Percentiles rank a stretch among this genome's conserved stretches.
These are phyloP conservation scores for Aphodius sticticus DNA, from an alignment of 2,888 invertebrate species.

Conservation along the genomic window DNA sequence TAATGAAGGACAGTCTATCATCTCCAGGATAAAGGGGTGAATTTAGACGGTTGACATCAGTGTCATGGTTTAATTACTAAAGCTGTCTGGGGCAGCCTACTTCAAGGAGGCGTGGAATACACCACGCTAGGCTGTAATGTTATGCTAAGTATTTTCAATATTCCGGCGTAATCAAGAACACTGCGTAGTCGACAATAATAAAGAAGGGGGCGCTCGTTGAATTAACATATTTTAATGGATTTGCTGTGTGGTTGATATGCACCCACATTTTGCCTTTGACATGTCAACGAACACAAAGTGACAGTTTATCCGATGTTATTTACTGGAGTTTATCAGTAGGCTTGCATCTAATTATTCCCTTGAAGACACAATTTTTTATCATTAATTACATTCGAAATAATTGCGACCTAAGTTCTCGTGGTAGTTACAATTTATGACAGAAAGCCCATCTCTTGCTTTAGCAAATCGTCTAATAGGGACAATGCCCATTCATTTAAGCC, in stretches of 20 bases:
- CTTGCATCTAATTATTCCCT: neutral
- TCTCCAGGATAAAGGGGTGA: neutral
- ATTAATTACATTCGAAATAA: too few species aligned
- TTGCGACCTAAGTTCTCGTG: too few species aligned
- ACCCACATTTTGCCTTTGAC: neutral
- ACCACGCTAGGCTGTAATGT: neutral
- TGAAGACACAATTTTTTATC: neutral
- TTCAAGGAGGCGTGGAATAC: neutral
- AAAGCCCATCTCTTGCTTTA: too few species aligned
- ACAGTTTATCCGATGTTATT: neutral
- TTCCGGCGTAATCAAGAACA: neutral
- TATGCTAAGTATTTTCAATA: slow-evolving; percentile 4
- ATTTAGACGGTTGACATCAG: slow-evolving; percentile 4
- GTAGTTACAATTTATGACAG: too few species aligned
- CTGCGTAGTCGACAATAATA: neutral
- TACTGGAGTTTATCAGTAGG: neutral
- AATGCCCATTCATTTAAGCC: too few species aligned
- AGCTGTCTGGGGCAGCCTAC: neutral
- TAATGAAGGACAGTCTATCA: slow-evolving; percentile 4
- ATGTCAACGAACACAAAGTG: neutral
- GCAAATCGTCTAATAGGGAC: too few species aligned
- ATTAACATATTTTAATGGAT: slow-evolving; percentile 4
- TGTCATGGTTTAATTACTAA: neutral
- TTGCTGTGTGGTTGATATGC: neutral
- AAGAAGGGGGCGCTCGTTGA: neutral